A percentile compares a stretch with the other conserved stretches of the same genome.
phyloP scores from a whole-genome alignment of 2,113 vertebrate genomes.

The Lates calcarifer region DNA sequence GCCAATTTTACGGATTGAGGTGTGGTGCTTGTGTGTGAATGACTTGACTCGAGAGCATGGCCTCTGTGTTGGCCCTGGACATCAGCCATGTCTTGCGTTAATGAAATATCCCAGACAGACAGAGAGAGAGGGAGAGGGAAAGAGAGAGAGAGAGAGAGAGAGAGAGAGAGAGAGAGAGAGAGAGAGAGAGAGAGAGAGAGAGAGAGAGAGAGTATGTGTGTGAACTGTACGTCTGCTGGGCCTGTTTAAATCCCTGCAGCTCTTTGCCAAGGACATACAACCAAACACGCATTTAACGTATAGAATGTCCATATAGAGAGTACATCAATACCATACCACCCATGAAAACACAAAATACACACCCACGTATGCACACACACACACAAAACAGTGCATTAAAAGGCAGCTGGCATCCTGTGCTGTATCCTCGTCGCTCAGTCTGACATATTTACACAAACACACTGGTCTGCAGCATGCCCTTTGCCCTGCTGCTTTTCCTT shows the following conservation, averaged over 20 bases:
- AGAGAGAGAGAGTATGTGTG: background rate
- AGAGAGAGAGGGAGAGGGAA: too few relatives aligned
- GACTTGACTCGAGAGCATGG: conserved; percentile 52
- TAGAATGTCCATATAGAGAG: conserved; percentile 20
- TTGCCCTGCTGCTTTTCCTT: conserved; percentile 46
- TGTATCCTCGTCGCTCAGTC: conserved; percentile 47
- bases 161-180: background rate
- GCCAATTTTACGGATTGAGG: conserved; percentile 52
- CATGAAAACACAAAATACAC: conserved; percentile 36
- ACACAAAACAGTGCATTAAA: conserved; percentile 25
- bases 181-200: background rate
- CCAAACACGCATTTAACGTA: conserved; percentile 31
- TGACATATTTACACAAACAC: conserved; percentile 69
- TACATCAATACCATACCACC: conserved; percentile 14
- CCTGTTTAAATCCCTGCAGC: conserved; percentile 52
- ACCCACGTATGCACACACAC: background rate
- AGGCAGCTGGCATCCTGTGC: conserved; percentile 53
- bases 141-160: background rate
- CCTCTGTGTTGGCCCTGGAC: conserved; percentile 65
- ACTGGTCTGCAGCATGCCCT: conserved; percentile 48
- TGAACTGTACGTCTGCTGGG: conserved; percentile 8
- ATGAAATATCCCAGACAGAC: conserved; percentile 75
- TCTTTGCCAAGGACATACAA: conserved; percentile 60
- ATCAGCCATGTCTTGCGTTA: conserved; percentile 67
- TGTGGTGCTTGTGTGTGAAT: conserved; percentile 48